Base-by-base conservation (phyloP, 2,888 invertebrate species). In the Drosophila dives region DNA sequence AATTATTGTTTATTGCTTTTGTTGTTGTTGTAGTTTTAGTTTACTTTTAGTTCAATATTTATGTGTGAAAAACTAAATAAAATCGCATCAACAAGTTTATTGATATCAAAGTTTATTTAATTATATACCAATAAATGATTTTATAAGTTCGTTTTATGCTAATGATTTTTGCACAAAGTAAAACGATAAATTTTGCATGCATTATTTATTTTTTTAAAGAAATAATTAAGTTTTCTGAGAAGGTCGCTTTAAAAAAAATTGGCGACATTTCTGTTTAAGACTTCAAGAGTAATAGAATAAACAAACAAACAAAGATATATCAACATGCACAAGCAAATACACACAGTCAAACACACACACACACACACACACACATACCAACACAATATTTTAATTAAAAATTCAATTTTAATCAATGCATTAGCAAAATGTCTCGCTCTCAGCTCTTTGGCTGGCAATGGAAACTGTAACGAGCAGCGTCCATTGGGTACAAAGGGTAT, bases 321-420 rank as follows among this genome's bases (percentile, higher is more conserved):
- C 60, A 15, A 50, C 23, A 45, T 45, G 8, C n/a, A 50, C 42
- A 49, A 48, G 49, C 36, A 54, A 38, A 45, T 40, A 54, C 50
- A 53, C 34, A 65, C 29, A 49, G 29, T 33, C 23, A 42, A 15
- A 55, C 40, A 76, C 29, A 63, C 54, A 48, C 45, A 42, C 26
- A 38, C 15, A 59, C 23, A 71, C 42, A 51, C 49, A 42, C 23
- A 64, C 65, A 42, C 55, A 45, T 49, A 65, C 80, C 65, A 56
- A 56, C 76, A 53, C 85, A 86, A 91, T 91, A 91, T 91, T 91
- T 91, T 91, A 91, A 92, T 91, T 91, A 91, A 92, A 92, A 91
- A 92, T 92, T 91, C 91, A 92, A 91, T 91, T 92, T 91, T 91
- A 91, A 92, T 91, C 91, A 91, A 91, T 91, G 91, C 90, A 91